Base-by-base conservation (phyloP, 2,797 vertebrate genomes). In the Sandelia bainsii region DNA sequence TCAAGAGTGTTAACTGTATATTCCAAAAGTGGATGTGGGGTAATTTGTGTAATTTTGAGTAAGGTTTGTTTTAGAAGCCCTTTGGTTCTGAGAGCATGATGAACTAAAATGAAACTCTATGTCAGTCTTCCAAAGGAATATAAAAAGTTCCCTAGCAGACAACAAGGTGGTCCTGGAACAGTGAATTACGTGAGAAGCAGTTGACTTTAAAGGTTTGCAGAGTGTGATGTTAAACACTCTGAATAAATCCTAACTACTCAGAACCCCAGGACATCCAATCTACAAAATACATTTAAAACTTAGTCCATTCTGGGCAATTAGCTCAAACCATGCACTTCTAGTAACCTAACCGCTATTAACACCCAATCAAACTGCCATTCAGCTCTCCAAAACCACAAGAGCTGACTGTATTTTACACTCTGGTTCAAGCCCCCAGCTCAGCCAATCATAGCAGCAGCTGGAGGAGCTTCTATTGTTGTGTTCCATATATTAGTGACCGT, bases 401-500 rank as follows among this genome's bases (percentile, higher is more conserved):
- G 17, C 62, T 54, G 69, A 61, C 65, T 32, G 54, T 67, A 54
- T 54, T 79, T 83, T 69, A 90, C 82, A 78, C 49, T 82, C 58
- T 16, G 72, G 48, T 51, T 78, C 53, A 62, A 68, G 79, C 66
- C 73, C 29, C 17, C 64, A 68, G 65, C 67, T 72, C 66, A 51
- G 71, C 70, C 69, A 72, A 71, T 74, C 75, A 69, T 34, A 23
- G 70, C 1, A 29, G 69, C 79, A 80, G 68, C 69, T 61, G 52
- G 52, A 80, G 72, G 60, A 69, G 67, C 72, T 70, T 64, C 83
- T 46, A 65, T 85, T 87, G 84, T 87, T 79, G 73, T 81, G 80
- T 80, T 79, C 85, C 75, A 74, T 87, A 83, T 87, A 90, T 93
- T 92, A 91, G 90, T 87, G 84, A 91, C 88, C 84, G 64, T 93